These are phyloP conservation scores for Hyposmocoma kahamanoa DNA, from an alignment of 1,140 invertebrate species.

Conservation along the genomic window DNA sequence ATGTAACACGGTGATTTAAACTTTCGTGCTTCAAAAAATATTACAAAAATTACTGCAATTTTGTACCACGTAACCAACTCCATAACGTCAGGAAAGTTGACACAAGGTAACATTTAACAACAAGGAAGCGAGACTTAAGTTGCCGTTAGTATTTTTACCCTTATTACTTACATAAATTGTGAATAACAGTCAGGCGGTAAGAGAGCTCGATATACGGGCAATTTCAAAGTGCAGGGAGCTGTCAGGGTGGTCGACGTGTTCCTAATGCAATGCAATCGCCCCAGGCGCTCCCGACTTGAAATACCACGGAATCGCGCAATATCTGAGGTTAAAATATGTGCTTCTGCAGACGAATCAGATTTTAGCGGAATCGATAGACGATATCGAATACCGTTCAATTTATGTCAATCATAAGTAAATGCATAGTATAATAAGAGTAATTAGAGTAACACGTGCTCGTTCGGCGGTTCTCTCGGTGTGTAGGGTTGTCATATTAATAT, in stretches of 20 bases:
- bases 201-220: conserved; percentile 28
- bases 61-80: too few relatives aligned
- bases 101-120: conserved; percentile 23
- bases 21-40: too few relatives aligned
- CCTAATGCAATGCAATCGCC: conserved; percentile 43
- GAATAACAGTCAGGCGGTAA: conserved; percentile 18
- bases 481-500: too few relatives aligned
- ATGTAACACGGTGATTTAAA: too few relatives aligned
- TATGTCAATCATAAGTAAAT: too few relatives aligned
- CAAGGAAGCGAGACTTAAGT: conserved; percentile 19
- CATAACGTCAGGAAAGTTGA: too few relatives aligned
- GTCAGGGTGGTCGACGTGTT: conserved; percentile 39
- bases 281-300: conserved; percentile 47
- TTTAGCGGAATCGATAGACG: not conserved
- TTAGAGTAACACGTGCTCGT: too few relatives aligned
- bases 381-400: too few relatives aligned
- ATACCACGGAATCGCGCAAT: conserved; percentile 46
- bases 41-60: too few relatives aligned
- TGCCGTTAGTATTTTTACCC: conserved; percentile 15
- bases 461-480: too few relatives aligned
- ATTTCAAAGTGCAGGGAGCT: conserved; percentile 17
- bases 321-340: conserved; percentile 31
- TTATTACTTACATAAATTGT: conserved; percentile 19
- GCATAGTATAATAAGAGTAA: too few relatives aligned
- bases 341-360: conserved; percentile 1